These are phyloP conservation scores for Cydia splendana DNA, from an alignment of 1,140 invertebrate genomes.

Conservation along the genomic window DNA sequence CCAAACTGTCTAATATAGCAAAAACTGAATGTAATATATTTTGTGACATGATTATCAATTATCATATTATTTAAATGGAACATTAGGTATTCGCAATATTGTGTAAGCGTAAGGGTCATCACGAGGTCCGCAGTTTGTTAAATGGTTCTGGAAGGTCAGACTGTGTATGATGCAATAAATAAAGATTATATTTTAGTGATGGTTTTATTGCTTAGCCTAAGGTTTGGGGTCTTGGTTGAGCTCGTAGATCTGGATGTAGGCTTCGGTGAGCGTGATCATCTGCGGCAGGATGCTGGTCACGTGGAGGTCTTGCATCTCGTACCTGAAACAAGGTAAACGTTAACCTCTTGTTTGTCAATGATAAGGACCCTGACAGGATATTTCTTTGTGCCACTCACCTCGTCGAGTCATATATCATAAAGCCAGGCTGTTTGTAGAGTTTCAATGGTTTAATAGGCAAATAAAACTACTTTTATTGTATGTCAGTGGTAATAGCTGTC, in stretches of 20 bases:
- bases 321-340: constrained; percentile 66
- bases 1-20: constrained; percentile 52
- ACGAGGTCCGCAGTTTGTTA: constrained; percentile 53
- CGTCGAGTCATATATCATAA: no score
- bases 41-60: constrained; percentile 32
- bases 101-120: constrained; percentile 56
- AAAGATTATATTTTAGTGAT: constrained; percentile 48
- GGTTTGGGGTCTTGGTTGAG: constrained; percentile 63
- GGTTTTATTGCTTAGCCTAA: constrained; percentile 45
- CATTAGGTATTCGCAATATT: constrained; percentile 24
- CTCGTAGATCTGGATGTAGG: constrained; percentile 96
- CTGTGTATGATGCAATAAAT: constrained; percentile 74
- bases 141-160: constrained; percentile 48
- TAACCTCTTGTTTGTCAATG: no score
- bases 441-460: no score
- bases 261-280: constrained; percentile 99
- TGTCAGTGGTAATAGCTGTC: no score
- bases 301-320: constrained; percentile 99
- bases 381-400: no score
- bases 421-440: no score
- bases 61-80: constrained; percentile 30
- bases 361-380: no score
- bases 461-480: no score
- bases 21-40: constrained; percentile 48
- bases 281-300: constrained; percentile 98